Evolutionary conservation across 2,888 invertebrate genomes (phyloP), one percentile per base, ranked within the genome.

Genomic region (Liodrosophila aerea): DNA sequence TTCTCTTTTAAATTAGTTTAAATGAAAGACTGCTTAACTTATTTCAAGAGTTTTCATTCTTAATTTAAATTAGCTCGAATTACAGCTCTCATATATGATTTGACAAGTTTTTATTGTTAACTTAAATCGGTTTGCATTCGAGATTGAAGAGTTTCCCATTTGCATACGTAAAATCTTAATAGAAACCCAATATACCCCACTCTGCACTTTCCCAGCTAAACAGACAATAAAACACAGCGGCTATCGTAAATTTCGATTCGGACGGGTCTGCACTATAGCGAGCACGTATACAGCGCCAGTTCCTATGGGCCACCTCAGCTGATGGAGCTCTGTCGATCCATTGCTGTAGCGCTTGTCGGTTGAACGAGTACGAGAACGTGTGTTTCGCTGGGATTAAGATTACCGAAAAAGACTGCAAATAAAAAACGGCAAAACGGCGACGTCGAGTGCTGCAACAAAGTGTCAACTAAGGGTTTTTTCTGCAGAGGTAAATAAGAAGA

Each of bases 401-500:
- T 70, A 64, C 68, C 53, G 36, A 70, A 51, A 27, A 8, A 7
- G 54, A 52, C 53, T 7, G 36, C 7, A 33, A 16, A 9, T 7
- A 18, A 16, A 8, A n/a, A 22, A 22, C 22, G 15, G 36, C 43
- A 34, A 69, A 51, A 36, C 62, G 57, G 34, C 41, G 40, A 46
- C 22, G 45, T 29, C 49, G 47, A 59, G 52, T 68, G 50, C 12
- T 57, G 27, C 22, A 27, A 9, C 39, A 66, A 77, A 78, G 73
- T 78, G 81, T 73, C 77, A 65, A 80, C 51, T 65, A 49, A 71
- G 71, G 53, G 58, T 27, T 64, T 22, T 67, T 76, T 57, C 62
- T 47, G 37, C 36, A 27, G 44, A 54, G 29, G 45, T 16, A 31
- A 8, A 31, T 31, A 27, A 29, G 33, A 43, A 29, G 27, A 36